Conservation (phyloP, 2,113 vertebrate genomes). For the Gambusia affinis region DNA sequence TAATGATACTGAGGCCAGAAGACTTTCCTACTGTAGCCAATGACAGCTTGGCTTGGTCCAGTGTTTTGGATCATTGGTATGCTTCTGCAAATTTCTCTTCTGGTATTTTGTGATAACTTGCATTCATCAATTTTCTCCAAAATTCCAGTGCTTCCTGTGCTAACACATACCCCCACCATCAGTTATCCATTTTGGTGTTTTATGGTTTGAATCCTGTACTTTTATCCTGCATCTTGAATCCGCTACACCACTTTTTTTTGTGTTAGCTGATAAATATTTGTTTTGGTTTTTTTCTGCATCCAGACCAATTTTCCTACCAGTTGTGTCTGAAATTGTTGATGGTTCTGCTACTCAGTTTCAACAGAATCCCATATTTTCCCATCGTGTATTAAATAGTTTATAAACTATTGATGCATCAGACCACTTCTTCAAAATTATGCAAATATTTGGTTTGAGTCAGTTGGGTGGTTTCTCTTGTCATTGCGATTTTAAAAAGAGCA, state of each 20-base stretch:
- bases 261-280: neutral
- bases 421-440: neutral
- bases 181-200: neutral
- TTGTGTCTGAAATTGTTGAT: neutral
- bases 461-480: neutral
- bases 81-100: neutral
- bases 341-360: neutral
- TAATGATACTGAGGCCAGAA: neutral
- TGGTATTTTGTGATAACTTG: neutral
- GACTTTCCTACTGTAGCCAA: neutral
- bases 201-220: neutral
- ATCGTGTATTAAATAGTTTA: neutral
- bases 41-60: neutral
- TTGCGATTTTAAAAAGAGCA: neutral
- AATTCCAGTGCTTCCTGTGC: neutral
- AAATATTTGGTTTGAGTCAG: neutral
- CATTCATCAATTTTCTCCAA: neutral
- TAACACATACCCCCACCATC: neutral
- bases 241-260: neutral
- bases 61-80: slow-evolving; percentile 1
- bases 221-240: neutral
- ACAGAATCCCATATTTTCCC: neutral
- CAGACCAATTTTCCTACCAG: neutral
- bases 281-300: neutral
- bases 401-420: neutral